Percentiles rank a stretch among this genome's conserved stretches.
These are phyloP conservation scores for Leucozona laternaria DNA, from an alignment of 2,888 invertebrate genomes.

Conservation along the genomic window DNA sequence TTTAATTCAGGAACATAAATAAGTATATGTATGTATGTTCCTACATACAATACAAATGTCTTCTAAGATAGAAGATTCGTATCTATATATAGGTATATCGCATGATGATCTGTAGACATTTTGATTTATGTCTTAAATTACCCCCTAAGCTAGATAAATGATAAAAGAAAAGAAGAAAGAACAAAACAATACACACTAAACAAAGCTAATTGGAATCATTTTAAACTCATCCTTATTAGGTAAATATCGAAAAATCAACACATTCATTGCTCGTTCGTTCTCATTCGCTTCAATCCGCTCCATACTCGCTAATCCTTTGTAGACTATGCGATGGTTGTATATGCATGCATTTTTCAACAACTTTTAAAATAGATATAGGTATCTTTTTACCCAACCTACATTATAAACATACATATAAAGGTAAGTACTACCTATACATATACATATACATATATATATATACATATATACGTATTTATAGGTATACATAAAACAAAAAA, in stretches of 20 bases:
- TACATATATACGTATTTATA: no score
- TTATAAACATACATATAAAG: not conserved
- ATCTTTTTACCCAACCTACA: constrained; percentile 18
- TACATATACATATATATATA: not conserved
- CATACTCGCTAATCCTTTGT: constrained; percentile 18
- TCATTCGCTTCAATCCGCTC: constrained; percentile 26
- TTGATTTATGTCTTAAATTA: not conserved
- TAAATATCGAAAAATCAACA: constrained; percentile 72
- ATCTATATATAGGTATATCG: not conserved
- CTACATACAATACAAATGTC: not conserved
- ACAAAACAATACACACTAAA: constrained; percentile 10
- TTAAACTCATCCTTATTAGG: constrained; percentile 52
- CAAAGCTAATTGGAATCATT: constrained; percentile 53
- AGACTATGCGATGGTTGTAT: not conserved
- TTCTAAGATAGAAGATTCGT: not conserved
- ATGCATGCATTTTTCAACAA: constrained; percentile 32
- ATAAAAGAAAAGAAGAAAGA: not conserved
- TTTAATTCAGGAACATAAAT: not conserved
- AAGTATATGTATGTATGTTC: not conserved
- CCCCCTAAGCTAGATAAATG: not conserved
- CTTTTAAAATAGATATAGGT: constrained; percentile 32
- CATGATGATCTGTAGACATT: not conserved
- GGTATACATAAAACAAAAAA: constrained; percentile 1
- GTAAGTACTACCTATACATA: not conserved
- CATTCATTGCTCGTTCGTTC: constrained; percentile 27